A percentile compares a stretch with the other conserved stretches of the same genome.
Evolutionary conservation across 2,797 vertebrate genomes (phyloP).

Genomic region (Vireo griseus): DNA sequence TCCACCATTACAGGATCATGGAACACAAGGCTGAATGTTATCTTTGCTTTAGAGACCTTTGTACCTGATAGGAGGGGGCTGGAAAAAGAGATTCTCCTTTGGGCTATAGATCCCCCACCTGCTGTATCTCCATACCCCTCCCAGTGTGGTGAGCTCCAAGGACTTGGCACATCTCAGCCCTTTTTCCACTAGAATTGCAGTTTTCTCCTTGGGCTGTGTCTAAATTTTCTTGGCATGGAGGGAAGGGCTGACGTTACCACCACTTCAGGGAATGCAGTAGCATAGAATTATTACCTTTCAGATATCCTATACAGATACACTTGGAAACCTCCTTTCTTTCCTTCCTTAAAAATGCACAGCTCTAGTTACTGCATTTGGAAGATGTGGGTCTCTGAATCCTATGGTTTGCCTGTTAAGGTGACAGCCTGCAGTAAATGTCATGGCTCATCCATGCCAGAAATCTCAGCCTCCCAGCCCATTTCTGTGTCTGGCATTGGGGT

Average conservation of each 20-base stretch:
- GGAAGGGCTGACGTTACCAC: constrained; percentile 24
- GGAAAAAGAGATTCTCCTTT: not conserved
- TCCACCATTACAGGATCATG: not conserved
- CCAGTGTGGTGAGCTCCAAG: not conserved
- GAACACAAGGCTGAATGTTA: not conserved
- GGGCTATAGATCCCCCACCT: not conserved
- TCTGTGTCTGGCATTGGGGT: not conserved
- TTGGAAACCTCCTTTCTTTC: not conserved
- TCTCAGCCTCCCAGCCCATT: not conserved
- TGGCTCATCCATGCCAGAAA: not conserved
- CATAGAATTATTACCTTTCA: not conserved
- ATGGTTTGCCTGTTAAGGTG: not conserved
- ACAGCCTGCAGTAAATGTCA: not conserved
- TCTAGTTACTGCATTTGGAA: not conserved
- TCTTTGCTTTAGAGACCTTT: not conserved
- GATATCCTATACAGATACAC: not conserved
- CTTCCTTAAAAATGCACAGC: not conserved
- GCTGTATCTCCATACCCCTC: not conserved
- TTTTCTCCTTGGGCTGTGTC: constrained; percentile 33
- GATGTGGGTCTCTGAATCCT: not conserved
- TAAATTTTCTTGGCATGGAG: constrained; percentile 49
- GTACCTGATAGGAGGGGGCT: not conserved
- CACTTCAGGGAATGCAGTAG: constrained; percentile 11
- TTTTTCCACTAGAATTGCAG: constrained; percentile 29
- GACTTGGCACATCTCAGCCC: not conserved